phyloP scores from a whole-genome alignment of 2,113 vertebrate species.

The Pituophis catenifer region DNA sequence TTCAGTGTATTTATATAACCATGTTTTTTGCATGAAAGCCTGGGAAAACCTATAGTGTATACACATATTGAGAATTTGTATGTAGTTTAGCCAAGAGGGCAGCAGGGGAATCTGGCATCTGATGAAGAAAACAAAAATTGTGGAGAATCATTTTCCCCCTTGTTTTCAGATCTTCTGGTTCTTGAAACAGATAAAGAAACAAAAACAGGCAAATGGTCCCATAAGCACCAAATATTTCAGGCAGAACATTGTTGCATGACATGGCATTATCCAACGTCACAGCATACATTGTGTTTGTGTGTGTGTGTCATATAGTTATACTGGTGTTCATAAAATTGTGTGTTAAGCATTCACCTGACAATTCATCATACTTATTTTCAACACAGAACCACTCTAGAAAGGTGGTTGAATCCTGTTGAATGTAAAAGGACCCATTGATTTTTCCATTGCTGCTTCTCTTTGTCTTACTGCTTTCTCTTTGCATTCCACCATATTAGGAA shows the following conservation, averaged over 20 bases:
- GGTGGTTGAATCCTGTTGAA: neutral
- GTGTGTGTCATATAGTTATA: neutral
- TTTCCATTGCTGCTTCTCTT: neutral
- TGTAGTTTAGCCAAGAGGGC: neutral
- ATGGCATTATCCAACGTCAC: neutral
- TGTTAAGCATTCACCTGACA: neutral
- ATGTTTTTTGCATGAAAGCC: neutral
- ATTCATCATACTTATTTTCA: neutral
- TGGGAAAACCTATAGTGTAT: neutral
- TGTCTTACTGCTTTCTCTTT: neutral
- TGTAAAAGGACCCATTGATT: neutral
- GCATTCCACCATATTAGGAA: neutral
- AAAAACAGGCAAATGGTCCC: neutral
- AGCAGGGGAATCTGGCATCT: slow-evolving; percentile 2
- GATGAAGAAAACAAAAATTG: neutral
- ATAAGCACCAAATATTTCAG: neutral
- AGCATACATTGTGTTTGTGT: neutral
- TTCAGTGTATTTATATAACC: neutral
- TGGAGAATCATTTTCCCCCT: neutral
- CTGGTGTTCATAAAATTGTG: neutral
- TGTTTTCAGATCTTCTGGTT: neutral
- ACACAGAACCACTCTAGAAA: neutral
- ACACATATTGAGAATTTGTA: neutral
- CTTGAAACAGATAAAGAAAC: neutral
- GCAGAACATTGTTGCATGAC: neutral